phyloP scores from a whole-genome alignment of 2,888 invertebrate genomes.

The Chymomyza amoena region DNA sequence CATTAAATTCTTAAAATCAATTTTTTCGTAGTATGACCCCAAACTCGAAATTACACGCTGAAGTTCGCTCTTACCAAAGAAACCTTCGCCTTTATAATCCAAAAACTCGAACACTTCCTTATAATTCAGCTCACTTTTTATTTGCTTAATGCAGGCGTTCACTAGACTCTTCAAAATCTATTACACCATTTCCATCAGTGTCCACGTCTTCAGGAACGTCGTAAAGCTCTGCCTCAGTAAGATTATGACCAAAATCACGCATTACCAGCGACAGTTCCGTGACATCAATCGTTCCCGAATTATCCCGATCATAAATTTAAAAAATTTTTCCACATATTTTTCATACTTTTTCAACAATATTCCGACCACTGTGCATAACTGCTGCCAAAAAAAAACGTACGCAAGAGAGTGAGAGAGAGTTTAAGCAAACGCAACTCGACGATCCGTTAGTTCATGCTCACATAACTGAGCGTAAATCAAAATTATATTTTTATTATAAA shows the following conservation, averaged over 20 bases:
- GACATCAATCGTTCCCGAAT: conserved; percentile 27
- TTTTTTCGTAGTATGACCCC: too few relatives aligned
- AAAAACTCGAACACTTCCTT: too few relatives aligned
- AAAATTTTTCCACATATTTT: too few relatives aligned
- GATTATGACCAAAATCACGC: conserved; percentile 28
- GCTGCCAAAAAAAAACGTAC: neutral
- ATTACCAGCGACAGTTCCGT: conserved; percentile 31
- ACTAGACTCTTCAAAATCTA: conserved; percentile 44
- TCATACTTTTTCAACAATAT: too few relatives aligned
- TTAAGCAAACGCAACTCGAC: neutral
- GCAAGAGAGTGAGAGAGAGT: neutral
- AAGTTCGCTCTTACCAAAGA: too few relatives aligned
- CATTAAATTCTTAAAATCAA: too few relatives aligned
- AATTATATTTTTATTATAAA: conserved; percentile 55
- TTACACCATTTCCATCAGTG: conserved; percentile 31
- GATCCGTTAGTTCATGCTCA: conserved; percentile 1
- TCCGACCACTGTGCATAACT: neutral
- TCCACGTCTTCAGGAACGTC: conserved; percentile 43
- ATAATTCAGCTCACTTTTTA: too few relatives aligned
- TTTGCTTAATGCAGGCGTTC: neutral
- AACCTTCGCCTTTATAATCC: too few relatives aligned
- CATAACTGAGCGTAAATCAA: conserved; percentile 57
- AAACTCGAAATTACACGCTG: too few relatives aligned
- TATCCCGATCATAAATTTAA: conserved; percentile 33
- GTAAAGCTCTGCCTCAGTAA: conserved; percentile 35